phyloP scores from a whole-genome alignment of 2,113 vertebrate genomes.

The Scomber colias region DNA sequence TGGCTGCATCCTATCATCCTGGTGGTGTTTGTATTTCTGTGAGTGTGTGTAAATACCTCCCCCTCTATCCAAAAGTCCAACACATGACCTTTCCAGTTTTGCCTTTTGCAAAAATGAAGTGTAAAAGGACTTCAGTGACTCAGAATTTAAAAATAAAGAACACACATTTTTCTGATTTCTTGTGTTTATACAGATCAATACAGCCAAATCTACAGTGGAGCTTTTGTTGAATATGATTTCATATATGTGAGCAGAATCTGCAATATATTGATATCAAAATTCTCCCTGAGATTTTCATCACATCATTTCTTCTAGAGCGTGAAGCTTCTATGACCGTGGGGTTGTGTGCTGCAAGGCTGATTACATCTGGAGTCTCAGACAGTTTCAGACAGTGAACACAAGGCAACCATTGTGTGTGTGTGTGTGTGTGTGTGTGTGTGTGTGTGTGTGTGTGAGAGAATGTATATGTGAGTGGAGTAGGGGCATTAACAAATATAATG shows the following conservation, averaged over 20 bases:
- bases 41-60: not conserved
- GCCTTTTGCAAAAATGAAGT: not conserved
- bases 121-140: not conserved
- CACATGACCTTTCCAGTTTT: not conserved
- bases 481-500: conserved; percentile 42
- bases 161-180: not conserved
- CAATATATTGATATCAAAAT: not conserved
- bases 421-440: conserved; percentile 1
- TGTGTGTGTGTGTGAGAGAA: not conserved
- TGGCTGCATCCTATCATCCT: not conserved
- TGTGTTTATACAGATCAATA: not conserved
- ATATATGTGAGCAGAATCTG: not conserved
- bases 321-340: not conserved
- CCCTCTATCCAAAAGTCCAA: not conserved
- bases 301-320: not conserved
- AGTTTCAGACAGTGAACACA: conserved; percentile 35
- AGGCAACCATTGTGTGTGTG: conserved; percentile 33
- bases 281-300: not conserved
- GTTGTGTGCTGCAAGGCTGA: conserved; percentile 21
- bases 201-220: not conserved
- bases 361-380: conserved; percentile 30
- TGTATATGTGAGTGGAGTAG: not conserved
- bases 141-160: not conserved
- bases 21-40: not conserved
- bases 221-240: not conserved